These are phyloP conservation scores for Gorsachius goisagi DNA, from an alignment of 2,113 vertebrate species.

Conservation along the genomic window DNA sequence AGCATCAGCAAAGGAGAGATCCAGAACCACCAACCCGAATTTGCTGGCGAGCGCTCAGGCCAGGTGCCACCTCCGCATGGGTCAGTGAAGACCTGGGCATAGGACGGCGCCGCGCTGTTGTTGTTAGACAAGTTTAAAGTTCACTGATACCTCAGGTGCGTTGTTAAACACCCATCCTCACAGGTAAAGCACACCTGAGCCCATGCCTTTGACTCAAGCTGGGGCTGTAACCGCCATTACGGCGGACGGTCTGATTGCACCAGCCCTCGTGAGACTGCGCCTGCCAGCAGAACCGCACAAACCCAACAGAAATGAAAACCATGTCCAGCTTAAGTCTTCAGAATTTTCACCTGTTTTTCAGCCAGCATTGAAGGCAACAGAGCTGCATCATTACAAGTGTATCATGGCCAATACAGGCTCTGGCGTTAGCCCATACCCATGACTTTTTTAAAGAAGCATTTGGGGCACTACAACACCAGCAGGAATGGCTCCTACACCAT, in stretches of 20 bases:
- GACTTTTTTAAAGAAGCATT: not conserved
- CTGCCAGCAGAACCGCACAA: not conserved
- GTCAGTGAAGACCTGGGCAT: not conserved
- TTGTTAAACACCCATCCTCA: rapidly evolving
- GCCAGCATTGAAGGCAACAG: not conserved
- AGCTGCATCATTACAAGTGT: not conserved
- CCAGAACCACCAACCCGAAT: not conserved
- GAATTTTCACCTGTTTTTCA: not conserved
- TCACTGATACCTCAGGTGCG: not conserved
- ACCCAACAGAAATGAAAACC: not conserved
- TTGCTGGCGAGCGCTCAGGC: not conserved
- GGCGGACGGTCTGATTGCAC: not conserved
- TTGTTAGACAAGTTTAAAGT: not conserved
- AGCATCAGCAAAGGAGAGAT: not conserved
- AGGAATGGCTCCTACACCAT: not conserved
- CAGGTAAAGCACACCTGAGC: no score
- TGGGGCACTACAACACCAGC: not conserved
- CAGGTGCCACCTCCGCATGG: not conserved
- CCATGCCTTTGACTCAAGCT: not conserved
- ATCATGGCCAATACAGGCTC: not conserved
- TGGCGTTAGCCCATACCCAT: rapidly evolving
- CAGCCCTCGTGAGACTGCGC: rapidly evolving
- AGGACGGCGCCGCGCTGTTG: rapidly evolving
- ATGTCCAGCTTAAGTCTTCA: not conserved
- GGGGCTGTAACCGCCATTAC: rapidly evolving